Percentiles rank a stretch among this genome's conserved stretches.
These are phyloP conservation scores for Scatophagus argus DNA, from an alignment of 2,113 vertebrate genomes.

Conservation along the genomic window DNA sequence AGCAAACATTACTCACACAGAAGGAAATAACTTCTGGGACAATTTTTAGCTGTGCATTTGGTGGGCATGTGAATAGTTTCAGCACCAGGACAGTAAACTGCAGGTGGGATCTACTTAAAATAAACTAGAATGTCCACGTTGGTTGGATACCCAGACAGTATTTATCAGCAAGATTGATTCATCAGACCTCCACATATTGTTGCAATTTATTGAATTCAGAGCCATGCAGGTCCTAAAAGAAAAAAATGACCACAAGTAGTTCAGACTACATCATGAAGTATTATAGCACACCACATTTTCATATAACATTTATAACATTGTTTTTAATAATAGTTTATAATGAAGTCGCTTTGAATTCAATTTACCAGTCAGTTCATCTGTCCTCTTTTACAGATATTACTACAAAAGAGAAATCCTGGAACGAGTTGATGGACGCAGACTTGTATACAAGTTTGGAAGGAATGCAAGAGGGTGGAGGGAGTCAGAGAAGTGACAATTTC, in stretches of 20 bases:
- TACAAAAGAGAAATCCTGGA: conserved; percentile 98
- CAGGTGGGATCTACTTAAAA: too few relatives aligned
- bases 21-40: neutral
- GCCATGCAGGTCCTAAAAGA: neutral
- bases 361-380: neutral
- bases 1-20: neutral
- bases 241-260: neutral
- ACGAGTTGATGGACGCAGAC: conserved; percentile 94
- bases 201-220: neutral
- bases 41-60: neutral
- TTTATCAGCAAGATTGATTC: neutral
- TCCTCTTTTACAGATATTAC: conserved; percentile 90
- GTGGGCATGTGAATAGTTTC: too few relatives aligned
- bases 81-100: too few relatives aligned
- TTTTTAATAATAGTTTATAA: too few relatives aligned
- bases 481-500: conserved; percentile 89
- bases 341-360: neutral
- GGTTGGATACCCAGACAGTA: neutral
- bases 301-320: too few relatives aligned
- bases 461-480: conserved; percentile 97
- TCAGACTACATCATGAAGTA: neutral
- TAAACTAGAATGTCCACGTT: neutral
- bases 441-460: conserved; percentile 98
- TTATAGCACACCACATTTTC: too few relatives aligned
- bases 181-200: neutral